These are phyloP conservation scores for Gobiocypris rarus DNA, from an alignment of 2,113 vertebrate genomes.

Conservation along the genomic window DNA sequence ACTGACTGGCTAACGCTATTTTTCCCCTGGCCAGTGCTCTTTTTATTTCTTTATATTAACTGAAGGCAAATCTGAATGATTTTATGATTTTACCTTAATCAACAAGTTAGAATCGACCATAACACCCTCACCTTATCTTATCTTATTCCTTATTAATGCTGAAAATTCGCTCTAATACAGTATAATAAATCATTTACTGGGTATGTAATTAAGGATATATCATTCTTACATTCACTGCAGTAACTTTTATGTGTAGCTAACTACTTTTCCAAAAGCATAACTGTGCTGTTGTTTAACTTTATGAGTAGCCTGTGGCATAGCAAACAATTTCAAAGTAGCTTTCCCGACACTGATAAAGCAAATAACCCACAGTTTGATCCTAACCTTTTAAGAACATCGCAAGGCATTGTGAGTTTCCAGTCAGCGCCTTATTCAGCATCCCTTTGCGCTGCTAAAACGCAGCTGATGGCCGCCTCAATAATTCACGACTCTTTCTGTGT, in stretches of 20 bases:
- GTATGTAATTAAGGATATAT: neutral
- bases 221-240: neutral
- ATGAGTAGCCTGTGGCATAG: neutral
- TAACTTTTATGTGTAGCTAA: neutral
- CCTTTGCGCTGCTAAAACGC: slow-evolving; percentile 23
- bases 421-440: slow-evolving; percentile 33
- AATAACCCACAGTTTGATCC: slow-evolving; percentile 16
- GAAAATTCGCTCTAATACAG: no score
- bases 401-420: slow-evolving; percentile 1
- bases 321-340: neutral
- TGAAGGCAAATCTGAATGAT: no score
- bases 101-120: no score
- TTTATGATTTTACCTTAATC: no score
- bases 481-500: slow-evolving; percentile 77
- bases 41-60: no score
- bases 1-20: no score
- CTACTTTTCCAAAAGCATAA: neutral
- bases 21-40: no score
- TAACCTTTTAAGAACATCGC: slow-evolving; percentile 22
- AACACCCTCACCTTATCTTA: no score
- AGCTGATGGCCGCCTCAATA: slow-evolving; percentile 76
- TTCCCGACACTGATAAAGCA: neutral
- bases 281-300: neutral
- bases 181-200: neutral
- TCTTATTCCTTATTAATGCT: no score